Evolutionary conservation across 2,888 invertebrate species (phyloP), one percentile per base, ranked within the genome.

Genomic region (Dryocosmus kuriphilus): DNA sequence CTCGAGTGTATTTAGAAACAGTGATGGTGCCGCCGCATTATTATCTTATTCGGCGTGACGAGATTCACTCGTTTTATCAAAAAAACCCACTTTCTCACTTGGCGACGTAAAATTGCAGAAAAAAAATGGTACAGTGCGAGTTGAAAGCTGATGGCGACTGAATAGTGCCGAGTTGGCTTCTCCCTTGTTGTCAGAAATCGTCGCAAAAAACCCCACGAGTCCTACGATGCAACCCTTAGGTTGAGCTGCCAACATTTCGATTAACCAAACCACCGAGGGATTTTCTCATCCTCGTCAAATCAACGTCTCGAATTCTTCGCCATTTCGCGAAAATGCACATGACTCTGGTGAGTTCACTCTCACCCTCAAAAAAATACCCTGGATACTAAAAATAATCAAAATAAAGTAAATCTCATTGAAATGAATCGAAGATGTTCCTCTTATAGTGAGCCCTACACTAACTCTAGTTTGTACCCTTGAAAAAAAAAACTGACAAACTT

Each of bases 1-100:
- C 74, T 71, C 24, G 76, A 78, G 79, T 79, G 79, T 77, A 77
- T 77, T 80, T 51, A n/a, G 71, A 71, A 32, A 51, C 77, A 38
- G 67, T 51, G 38, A 63, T 51, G 46, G 74, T 65, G 60, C 35
- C 30, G 46, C 57, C 46, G 75, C 71, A 75, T 75, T 35, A 35
- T 73, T 55, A 16, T 3, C 16, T 16, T 75, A 30, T n/a, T 46
- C 27, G 55, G 22, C 27, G 73, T 35, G 55, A 80, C 71, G 62
- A 75, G 67, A 51, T 60, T 67, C 19, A 32, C 76, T 71, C 75
- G 63, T 22, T 35, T 67, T 16, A 55, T 57, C 46, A 71, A 65
- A 30, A 5, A 8, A 51, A 1, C 30, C 19, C 14, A n/a, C 11
- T 38, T 22, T 30, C 46, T 9, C 27, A 41, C n/a, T 51, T 27